Conservation (phyloP, 2,888 invertebrate genomes). For the Rhagonycha lutea region DNA sequence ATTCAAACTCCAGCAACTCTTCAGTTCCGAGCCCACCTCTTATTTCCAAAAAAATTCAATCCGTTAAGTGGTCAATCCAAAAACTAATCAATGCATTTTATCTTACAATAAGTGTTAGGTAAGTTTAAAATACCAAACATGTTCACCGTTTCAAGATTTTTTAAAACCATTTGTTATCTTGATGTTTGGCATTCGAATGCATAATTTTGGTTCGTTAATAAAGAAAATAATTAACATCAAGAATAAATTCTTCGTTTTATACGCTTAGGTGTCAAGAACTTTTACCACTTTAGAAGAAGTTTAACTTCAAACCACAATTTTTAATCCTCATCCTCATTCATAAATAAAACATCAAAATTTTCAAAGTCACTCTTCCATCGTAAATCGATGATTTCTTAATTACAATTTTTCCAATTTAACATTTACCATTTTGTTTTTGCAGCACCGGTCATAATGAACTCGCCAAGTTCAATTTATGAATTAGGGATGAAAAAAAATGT, state of each 20-base stretch:
- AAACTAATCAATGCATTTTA: neutral
- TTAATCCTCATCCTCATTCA: neutral
- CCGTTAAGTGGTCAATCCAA: neutral
- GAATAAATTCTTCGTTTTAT: neutral
- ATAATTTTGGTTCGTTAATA: slow-evolving; percentile 3
- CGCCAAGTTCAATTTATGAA: neutral
- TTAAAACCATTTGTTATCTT: neutral
- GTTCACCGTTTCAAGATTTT: neutral
- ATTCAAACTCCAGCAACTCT: neutral
- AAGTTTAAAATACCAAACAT: neutral
- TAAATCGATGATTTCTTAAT: neutral
- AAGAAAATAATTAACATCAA: neutral
- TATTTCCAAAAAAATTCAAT: neutral
- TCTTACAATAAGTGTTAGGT: neutral
- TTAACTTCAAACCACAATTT: neutral
- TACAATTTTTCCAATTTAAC: neutral
- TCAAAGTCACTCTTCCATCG: neutral
- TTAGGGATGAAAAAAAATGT: neutral
- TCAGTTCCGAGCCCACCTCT: neutral
- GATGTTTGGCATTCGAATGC: neutral
- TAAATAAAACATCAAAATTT: neutral
- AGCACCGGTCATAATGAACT: neutral
- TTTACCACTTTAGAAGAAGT: neutral
- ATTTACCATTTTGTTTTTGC: neutral
- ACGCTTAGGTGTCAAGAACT: neutral